Percentiles rank a stretch among this genome's conserved stretches.
Evolutionary conservation across 2,888 invertebrate genomes (phyloP).

Genomic region (Eretmocerus hayati): DNA sequence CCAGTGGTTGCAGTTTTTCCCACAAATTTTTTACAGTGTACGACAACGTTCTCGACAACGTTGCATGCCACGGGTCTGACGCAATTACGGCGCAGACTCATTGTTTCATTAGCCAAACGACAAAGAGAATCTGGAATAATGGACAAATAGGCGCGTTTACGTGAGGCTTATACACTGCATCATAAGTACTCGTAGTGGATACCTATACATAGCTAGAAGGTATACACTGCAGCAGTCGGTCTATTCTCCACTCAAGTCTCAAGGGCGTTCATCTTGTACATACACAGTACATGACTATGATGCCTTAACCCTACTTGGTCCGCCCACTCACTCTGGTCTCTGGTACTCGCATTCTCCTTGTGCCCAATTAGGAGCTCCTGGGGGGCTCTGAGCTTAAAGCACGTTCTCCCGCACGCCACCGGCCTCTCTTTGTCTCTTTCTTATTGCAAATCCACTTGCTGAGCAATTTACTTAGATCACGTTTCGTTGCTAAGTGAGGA

Average conservation of each 20-base stretch:
- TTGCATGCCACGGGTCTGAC: constrained; percentile 27
- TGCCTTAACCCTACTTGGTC: constrained; percentile 1
- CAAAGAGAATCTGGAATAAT: constrained; percentile 48
- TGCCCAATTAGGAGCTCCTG: constrained; percentile 43
- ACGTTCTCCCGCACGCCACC: constrained; percentile 27
- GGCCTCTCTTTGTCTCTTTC: background rate
- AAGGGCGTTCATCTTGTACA: too few relatives aligned
- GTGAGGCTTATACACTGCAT: constrained; percentile 26
- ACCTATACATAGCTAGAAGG: too few relatives aligned
- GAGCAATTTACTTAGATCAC: constrained; percentile 22
- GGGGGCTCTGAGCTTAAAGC: constrained; percentile 28
- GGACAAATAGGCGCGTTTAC: constrained; percentile 47
- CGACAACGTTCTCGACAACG: background rate
- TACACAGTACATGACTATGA: too few relatives aligned
- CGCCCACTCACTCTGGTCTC: background rate
- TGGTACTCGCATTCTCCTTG: background rate
- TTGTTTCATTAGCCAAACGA: constrained; percentile 47
- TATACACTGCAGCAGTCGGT: too few relatives aligned
- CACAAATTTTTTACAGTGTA: too few relatives aligned
- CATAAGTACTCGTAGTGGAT: too few relatives aligned
- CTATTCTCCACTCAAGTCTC: too few relatives aligned
- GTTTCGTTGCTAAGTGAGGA: too few relatives aligned
- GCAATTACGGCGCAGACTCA: constrained; percentile 46
- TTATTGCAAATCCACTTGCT: constrained; percentile 7
- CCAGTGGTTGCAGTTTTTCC: too few relatives aligned